Evolutionary conservation across 2,113 vertebrate species (phyloP).

Genomic region (Rhinoderma darwinii): DNA sequence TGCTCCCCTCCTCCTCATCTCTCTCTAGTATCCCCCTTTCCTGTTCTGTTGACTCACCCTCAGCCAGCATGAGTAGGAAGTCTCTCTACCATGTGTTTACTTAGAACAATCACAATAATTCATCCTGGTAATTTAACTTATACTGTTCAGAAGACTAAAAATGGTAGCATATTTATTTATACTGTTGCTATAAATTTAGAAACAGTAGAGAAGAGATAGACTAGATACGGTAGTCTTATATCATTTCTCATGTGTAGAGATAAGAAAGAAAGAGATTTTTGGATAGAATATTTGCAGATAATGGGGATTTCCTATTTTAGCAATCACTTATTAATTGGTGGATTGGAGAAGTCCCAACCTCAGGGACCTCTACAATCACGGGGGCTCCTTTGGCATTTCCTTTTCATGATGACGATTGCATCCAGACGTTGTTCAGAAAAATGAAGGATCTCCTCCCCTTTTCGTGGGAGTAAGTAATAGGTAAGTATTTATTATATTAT

Average conservation of each 20-base stretch:
- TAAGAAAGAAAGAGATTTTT: neutral
- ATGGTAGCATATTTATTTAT: neutral
- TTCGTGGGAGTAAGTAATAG: too few relatives aligned
- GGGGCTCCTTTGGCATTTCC: too few relatives aligned
- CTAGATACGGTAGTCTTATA: neutral
- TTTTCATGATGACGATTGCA: too few relatives aligned
- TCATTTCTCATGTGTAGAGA: neutral
- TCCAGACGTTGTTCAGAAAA: neutral
- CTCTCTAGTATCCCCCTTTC: constrained; percentile 45
- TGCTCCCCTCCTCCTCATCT: constrained; percentile 33
- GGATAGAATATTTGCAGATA: neutral
- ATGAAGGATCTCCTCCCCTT: neutral
- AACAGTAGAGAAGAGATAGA: neutral
- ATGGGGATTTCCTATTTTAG: neutral
- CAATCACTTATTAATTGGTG: too few relatives aligned
- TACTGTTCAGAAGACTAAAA: neutral
- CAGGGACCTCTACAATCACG: neutral
- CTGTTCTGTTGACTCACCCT: constrained; percentile 48
- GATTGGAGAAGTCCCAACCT: neutral
- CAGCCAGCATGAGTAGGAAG: constrained; percentile 33
- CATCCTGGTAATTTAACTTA: neutral
- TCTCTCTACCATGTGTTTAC: constrained; percentile 31
- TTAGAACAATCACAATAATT: neutral
- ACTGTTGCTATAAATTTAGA: neutral
- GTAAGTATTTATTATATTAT: too few relatives aligned